Base-by-base conservation (phyloP, 2,113 vertebrate genomes). In the Channa maculata region DNA sequence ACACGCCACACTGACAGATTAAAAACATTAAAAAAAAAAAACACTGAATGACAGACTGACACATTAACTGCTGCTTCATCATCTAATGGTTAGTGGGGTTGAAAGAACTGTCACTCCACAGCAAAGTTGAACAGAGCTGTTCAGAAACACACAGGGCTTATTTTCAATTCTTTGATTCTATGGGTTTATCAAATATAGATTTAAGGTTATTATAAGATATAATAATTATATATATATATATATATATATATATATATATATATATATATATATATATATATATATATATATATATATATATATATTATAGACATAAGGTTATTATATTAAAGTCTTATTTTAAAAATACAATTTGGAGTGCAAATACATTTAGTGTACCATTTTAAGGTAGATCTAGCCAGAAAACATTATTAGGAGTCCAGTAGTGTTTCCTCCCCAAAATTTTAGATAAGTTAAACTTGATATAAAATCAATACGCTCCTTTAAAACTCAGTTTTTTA, bases 1-100 rank as follows among this genome's bases (percentile, higher is more conserved):
- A 99, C 38, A 98, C 97, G 33, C 98, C 96, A 75, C 84, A 89
- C 98, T 99, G 80, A 75, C 38, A 53, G 57, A 52, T 24, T 24
- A 24, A 24, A 24, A n/a, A n/a, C n/a, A n/a, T n/a, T n/a, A n/a
- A n/a, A n/a, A n/a, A 39, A 66, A 15, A 78, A 86, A 65, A 38
- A 62, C 1, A 71, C 24, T 12, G 24, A 65, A 48, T 49, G 36
- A 15, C 10, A 54, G 6, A 33, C 6, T 52, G 6, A 76, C 6
- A 43, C 45, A 51, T 15, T 12, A 33, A 13, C 33, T 52, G 11
- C 24, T 41, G 48, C 41, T 41, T 49, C 37, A 33, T 44, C 46
- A 15, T 38, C 38, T 60, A 39, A 37, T 11, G 6, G 6, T 37
- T 10, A 5, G 4, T 3, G 24, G 24, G 24, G 24, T 44, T 73